These are phyloP conservation scores for Dendrocopos noguchii DNA, from an alignment of 2,113 vertebrate genomes.

Conservation along the genomic window DNA sequence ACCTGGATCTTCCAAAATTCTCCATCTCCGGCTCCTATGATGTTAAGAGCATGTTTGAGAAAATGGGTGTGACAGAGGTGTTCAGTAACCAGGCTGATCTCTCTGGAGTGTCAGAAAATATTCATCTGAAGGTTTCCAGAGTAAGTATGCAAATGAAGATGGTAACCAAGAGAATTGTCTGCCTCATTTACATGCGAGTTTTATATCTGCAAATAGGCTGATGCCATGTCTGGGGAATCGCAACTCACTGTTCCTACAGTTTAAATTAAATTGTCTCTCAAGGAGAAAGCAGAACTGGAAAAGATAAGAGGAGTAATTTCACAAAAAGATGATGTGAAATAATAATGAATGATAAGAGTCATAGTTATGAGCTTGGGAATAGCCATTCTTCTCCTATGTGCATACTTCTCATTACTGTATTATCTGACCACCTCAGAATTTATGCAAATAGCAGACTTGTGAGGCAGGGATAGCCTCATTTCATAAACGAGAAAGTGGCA, in stretches of 20 bases:
- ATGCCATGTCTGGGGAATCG: background rate
- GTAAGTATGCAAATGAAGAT: slow-evolving; percentile 67
- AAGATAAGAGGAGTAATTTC: background rate
- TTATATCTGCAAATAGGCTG: background rate
- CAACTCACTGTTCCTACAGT: background rate
- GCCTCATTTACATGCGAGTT: background rate
- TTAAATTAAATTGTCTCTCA: background rate
- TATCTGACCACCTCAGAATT: background rate
- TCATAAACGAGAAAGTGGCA: background rate
- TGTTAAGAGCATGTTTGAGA: slow-evolving; percentile 68
- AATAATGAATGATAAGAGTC: background rate
- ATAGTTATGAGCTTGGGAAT: background rate
- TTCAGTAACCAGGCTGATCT: slow-evolving; percentile 82
- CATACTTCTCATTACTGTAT: background rate
- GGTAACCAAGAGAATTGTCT: background rate
- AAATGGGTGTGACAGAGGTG: slow-evolving; percentile 83
- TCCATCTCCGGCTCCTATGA: slow-evolving; percentile 79
- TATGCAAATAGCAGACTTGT: background rate
- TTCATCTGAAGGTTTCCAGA: slow-evolving; percentile 69
- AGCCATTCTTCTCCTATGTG: background rate
- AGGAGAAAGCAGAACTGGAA: background rate
- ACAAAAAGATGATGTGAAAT: background rate
- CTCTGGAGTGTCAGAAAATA: slow-evolving; percentile 71
- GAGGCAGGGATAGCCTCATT: background rate
- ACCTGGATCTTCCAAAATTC: slow-evolving; percentile 81